These are phyloP conservation scores for Ganaspis brasiliensis DNA, from an alignment of 2,888 invertebrate genomes.

Conservation along the genomic window DNA sequence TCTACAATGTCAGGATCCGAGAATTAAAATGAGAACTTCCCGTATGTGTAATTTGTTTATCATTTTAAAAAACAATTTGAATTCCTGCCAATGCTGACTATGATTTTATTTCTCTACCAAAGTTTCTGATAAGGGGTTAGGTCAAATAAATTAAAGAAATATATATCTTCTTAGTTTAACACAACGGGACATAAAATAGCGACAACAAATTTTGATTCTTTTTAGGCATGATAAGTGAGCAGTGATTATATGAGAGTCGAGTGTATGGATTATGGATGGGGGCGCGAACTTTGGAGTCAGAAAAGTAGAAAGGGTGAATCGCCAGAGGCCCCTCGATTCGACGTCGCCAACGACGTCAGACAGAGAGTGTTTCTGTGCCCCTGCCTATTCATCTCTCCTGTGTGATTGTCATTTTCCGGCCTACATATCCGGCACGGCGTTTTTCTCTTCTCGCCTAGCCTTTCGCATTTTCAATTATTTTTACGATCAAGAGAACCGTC, in stretches of 20 bases:
- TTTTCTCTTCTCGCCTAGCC: conserved; percentile 69
- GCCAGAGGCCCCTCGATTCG: conserved; percentile 60
- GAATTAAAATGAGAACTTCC: no score
- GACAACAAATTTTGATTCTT: no score
- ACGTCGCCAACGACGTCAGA: conserved; percentile 74
- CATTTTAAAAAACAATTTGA: no score
- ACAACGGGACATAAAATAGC: no score
- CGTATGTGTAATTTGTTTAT: no score
- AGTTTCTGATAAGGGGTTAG: no score
- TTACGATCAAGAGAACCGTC: conserved; percentile 73
- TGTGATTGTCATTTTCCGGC: conserved; percentile 80
- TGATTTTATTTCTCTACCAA: no score
- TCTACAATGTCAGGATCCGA: no score
- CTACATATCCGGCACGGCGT: conserved; percentile 72
- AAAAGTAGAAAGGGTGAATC: conserved; percentile 59
- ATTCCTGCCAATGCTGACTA: no score
- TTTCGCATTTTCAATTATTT: conserved; percentile 77
- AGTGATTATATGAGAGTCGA: neutral
- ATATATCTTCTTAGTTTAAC: no score
- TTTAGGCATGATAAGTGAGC: no score
- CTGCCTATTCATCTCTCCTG: conserved; percentile 67
- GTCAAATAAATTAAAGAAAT: no score
- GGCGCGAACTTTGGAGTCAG: conserved; percentile 24
- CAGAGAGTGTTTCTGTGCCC: conserved; percentile 67
- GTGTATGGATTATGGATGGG: neutral